Percentiles rank a stretch among this genome's conserved stretches.
Conservation (phyloP, 2,888 invertebrate genomes). For the Celastrina argiolus region DNA sequence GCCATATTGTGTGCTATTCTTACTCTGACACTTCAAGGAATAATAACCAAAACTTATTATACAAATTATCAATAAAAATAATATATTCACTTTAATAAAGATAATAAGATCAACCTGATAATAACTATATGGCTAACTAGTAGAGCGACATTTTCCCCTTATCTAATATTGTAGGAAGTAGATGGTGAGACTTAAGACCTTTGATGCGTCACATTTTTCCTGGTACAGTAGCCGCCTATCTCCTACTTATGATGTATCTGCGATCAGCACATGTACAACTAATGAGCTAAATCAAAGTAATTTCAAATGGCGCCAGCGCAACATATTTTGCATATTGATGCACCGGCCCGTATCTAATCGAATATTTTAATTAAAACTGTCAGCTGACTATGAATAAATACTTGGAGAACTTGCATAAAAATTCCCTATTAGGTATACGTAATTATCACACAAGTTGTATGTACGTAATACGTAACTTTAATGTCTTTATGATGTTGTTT, state of each 20-base stretch:
- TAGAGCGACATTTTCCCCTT: neutral
- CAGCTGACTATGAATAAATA: conserved; percentile 4
- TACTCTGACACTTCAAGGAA: too few relatives aligned
- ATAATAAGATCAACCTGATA: too few relatives aligned
- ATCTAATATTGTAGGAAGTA: neutral
- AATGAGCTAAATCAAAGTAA: conserved; percentile 21
- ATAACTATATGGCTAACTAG: too few relatives aligned
- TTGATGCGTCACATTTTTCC: conserved; percentile 19
- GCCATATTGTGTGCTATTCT: too few relatives aligned
- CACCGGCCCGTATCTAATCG: conserved; percentile 18
- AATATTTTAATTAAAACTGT: conserved; percentile 16
- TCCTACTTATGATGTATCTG: conserved; percentile 14
- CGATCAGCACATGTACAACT: conserved; percentile 17
- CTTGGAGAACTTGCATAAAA: neutral
- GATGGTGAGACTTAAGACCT: neutral
- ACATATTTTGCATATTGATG: conserved; percentile 20
- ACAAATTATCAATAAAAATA: too few relatives aligned
- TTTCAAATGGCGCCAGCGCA: conserved; percentile 19
- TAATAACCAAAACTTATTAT: too few relatives aligned
- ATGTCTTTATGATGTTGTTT: too few relatives aligned
- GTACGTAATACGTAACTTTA: too few relatives aligned
- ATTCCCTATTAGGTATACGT: neutral
- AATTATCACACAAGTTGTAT: too few relatives aligned
- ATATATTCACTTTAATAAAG: too few relatives aligned
- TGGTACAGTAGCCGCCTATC: conserved; percentile 11